Evolutionary conservation across 30 jellyfish, hydroid and myxozoan genomes (phyloP), one percentile per base, ranked within the genome.

Genomic region (Hydractinia symbiolongicarpus): DNA sequence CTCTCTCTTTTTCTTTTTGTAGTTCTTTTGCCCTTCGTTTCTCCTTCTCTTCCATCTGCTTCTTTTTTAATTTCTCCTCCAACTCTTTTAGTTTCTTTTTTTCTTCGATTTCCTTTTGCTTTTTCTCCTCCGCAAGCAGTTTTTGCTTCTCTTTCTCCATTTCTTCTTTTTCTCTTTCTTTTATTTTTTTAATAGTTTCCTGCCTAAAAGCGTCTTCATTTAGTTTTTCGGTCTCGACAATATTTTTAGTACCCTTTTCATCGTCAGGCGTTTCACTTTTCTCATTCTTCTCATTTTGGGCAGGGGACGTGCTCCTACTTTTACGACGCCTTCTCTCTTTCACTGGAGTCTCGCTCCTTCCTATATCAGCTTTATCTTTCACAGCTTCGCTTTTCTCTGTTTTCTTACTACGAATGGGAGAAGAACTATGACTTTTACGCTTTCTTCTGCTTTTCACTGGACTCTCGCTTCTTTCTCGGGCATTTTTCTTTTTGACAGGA

Each of bases 121-220:
- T 61, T 76, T 87, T 78, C 76, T 82, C 73, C 61, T 74, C 61
- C 83, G 88, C 44, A 86, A 91, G 51, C 90, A 71, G n/a, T 83
- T 84, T 55, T 90, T 73, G 8, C 72, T 84, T 30, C 82, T 66
- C 44, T 30, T 30, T 13, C 61, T 56, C 57, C 82, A 81, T 79
- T 81, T 88, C 85, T 76, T 82, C 16, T 83, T 20, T 61, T 82
- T 88, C 53, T 55, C 84, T 71, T 82, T 82, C 20, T 73, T 67
- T 82, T 77, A 64, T 73, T 87, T 87, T 70, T 50, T 74, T 30
- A 30, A 30, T 30, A 30, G 44, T 30, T 30, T 30, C 44, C 44
- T 30, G 44, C 44, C 2, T 30, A 30, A 30, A 30, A 30, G 44
- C 44, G 44, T 60, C n/a, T 13, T 60, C 70, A 13, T 15, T 16